Evolutionary conservation across 2,113 vertebrate genomes (phyloP).

Genomic region (Platysteira castanea): DNA sequence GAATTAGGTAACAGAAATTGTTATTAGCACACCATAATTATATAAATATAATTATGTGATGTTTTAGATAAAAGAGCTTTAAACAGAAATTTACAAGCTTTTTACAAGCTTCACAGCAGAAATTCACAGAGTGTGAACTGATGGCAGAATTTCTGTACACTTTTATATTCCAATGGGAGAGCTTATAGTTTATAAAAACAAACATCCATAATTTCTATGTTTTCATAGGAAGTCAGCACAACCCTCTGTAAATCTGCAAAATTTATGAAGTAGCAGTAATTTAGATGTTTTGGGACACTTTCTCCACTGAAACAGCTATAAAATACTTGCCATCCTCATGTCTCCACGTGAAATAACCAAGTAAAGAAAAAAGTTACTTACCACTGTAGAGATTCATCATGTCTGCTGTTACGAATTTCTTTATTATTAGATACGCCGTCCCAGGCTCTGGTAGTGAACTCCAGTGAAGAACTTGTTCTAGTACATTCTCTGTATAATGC

Average conservation of each 20-base stretch:
- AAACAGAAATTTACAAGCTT: too few species aligned
- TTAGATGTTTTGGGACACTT: background rate
- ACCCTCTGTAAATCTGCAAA: background rate
- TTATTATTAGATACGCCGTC: constrained; percentile 88
- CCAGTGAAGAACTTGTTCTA: constrained; percentile 94
- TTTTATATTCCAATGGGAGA: background rate
- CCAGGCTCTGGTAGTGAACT: constrained; percentile 84
- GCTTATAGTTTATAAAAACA: background rate
- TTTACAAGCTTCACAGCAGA: background rate
- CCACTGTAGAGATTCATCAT: constrained; percentile 65
- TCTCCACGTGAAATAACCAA: background rate
- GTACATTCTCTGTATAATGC: constrained; percentile 89
- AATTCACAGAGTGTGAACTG: background rate
- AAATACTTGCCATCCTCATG: background rate
- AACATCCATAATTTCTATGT: background rate
- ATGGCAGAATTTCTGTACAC: background rate
- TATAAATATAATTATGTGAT: background rate
- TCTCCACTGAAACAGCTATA: background rate
- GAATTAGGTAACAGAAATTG: background rate
- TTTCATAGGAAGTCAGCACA: background rate
- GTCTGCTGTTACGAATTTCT: constrained; percentile 76
- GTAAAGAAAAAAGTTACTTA: constrained; percentile 32
- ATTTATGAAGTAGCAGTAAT: background rate
- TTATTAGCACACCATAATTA: background rate
- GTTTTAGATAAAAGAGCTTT: background rate